These are phyloP conservation scores for Epizoanthus illoricatus DNA, from an alignment of 92 coral and sea anemone genomes.

Conservation along the genomic window DNA sequence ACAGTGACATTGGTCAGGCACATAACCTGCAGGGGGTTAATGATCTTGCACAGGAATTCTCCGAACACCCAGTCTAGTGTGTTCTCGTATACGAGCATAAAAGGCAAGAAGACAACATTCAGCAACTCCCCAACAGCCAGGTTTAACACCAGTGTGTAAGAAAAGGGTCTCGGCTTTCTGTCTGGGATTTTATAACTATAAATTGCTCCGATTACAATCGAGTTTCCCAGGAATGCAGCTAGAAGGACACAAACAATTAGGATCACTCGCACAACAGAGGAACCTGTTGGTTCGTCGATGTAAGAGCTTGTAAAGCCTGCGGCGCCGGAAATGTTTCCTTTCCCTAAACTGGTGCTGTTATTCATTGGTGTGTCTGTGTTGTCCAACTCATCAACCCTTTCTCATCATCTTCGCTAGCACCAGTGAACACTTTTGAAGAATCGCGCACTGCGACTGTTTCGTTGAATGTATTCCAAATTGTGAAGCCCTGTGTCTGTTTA, in stretches of 20 bases:
- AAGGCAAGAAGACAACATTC: conserved; percentile 63
- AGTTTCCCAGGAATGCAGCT: conserved; percentile 19
- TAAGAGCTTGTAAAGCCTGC: not conserved
- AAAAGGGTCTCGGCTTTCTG: conserved; percentile 47
- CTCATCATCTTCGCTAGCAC: too few species aligned
- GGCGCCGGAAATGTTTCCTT: too few species aligned
- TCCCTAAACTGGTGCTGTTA: too few species aligned
- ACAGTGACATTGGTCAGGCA: conserved; percentile 60
- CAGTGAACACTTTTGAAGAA: too few species aligned
- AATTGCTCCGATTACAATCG: conserved; percentile 9
- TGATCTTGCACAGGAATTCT: conserved; percentile 56
- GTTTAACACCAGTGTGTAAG: conserved; percentile 66
- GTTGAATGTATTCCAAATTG: too few species aligned
- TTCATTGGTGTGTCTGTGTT: too few species aligned
- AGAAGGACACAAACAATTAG: conserved; percentile 7
- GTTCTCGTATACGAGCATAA: conserved; percentile 39
- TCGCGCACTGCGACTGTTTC: too few species aligned
- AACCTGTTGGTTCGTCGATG: conserved; percentile 5
- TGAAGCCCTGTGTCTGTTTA: too few species aligned
- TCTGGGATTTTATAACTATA: not conserved
- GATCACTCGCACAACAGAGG: not conserved
- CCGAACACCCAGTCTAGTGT: conserved; percentile 66
- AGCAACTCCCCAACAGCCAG: conserved; percentile 77
- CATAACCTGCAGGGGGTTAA: conserved; percentile 61
- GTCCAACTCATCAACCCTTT: too few species aligned